Base-by-base conservation (phyloP, 2,113 vertebrate species). In the Caracal caracal region DNA sequence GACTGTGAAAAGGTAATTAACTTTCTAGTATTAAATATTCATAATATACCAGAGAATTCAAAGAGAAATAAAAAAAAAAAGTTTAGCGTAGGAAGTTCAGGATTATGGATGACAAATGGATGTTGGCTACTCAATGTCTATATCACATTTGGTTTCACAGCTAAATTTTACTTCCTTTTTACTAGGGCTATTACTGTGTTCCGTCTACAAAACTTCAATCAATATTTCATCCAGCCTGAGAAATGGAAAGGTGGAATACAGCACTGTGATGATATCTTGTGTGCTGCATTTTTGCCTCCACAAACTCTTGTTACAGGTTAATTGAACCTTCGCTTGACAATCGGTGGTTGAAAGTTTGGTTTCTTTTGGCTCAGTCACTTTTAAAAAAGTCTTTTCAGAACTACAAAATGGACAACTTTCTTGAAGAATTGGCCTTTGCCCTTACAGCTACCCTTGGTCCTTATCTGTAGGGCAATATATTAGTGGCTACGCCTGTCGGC, bases 121-220 rank as follows among this genome's bases (percentile, higher is more conserved):
- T 10, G 16, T 80, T 66, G 20, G 40, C 30, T 80, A 86, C 24
- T 89, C 40, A 49, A n/a, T 61, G 65, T 53, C 49, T 37, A 0
- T 33, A 35, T 65, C 30, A 37, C 4, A 92, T 86, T 87, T 78
- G 80, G 56, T 53, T 35, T 20, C 22, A 59, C 7, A 65, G 73
- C 61, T 96, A 71, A 90, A 53, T 93, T 97, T 85, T 75, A 70
- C 78, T 22, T 97, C 49, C 94, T 90, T 97, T 95, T 98, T 93
- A 81, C 20, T 94, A 99, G 99, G 98, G 96, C 94, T 93, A 97
- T 99, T 94, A 98, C 98, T 65, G 98, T 99, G 94, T 99, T 99
- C 98, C 98, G 98, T 71, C 97, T 98, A 85, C 98, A 96, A 43
- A 98, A 97, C 20, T 98, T 99, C 98, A 98, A 98, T 13, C 98